A percentile compares a stretch with the other conserved stretches of the same genome.
phyloP scores from a whole-genome alignment of 2,113 vertebrate genomes.

The Epinephelus fuscoguttatus region DNA sequence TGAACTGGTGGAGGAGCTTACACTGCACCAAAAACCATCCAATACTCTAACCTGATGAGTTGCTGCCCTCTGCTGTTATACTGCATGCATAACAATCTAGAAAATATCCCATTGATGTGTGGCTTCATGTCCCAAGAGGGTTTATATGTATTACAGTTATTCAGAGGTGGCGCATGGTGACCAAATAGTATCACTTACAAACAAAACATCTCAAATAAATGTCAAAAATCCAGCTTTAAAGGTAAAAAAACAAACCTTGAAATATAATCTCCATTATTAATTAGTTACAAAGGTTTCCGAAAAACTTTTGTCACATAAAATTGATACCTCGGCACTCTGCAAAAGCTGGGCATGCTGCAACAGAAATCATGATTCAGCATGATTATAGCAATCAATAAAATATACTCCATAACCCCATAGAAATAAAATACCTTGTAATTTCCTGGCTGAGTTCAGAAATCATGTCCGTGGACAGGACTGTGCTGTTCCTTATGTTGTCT shows the following conservation, averaged over 20 bases:
- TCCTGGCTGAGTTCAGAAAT: conserved; percentile 1
- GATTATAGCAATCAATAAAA: conserved; percentile 43
- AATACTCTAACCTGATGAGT: conserved; percentile 18
- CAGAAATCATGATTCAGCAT: conserved; percentile 25
- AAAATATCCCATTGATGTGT: neutral
- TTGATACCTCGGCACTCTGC: neutral
- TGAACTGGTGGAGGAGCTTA: neutral
- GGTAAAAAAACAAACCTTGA: neutral
- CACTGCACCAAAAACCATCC: conserved; percentile 1
- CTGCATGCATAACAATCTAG: conserved; percentile 12
- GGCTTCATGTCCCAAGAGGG: neutral
- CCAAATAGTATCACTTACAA: neutral
- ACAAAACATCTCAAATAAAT: neutral
- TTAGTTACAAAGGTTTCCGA: neutral
- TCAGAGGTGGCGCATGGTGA: neutral
- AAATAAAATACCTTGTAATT: conserved; percentile 22
- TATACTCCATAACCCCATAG: neutral
- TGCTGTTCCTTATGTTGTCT: neutral
- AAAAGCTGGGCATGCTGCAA: conserved; percentile 5
- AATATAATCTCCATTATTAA: too few relatives aligned
- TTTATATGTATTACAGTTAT: neutral
- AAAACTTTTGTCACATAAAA: neutral
- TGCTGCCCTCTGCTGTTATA: conserved; percentile 77
- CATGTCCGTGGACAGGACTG: neutral
- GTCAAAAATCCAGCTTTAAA: neutral